Evolutionary conservation across 2,113 vertebrate species (phyloP), one percentile per base, ranked within the genome.

Genomic region (Miniopterus natalensis): DNA sequence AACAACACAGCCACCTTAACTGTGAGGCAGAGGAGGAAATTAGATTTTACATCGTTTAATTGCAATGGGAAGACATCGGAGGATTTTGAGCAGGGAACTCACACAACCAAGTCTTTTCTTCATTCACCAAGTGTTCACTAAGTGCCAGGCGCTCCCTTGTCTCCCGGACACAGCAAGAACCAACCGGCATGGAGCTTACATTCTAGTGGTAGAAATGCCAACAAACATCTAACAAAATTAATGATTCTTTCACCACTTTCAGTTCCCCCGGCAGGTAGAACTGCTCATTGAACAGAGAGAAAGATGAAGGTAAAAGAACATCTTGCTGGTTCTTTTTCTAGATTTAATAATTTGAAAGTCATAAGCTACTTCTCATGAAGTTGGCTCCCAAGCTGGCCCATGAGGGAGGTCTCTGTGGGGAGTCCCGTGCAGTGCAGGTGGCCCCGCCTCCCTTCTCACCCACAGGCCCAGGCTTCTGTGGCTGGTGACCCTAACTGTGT

Each of bases 341-440:
- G 59, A 55, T 91, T 18, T 74, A 74, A 40, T 74, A 6, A 88
- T 20, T 51, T 2, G n/a, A n/a, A 36, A 65, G 79, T 59, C 51
- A 29, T 49, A 29, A 53, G 68, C 59, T 36, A 12, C 47, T 73
- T 73, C 47, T 6, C 61, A 21, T 10, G 20, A 93, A n/a, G n/a
- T 65, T 49, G 66, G 17, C 21, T 80, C 45, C 61, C 51, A 88
- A 36, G 53, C 45, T 65, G 47, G 5, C 23, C 51, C 57, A 10
- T 0, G 17, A 88, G 59, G 47, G 47, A 73, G 31, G 42, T 55
- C 27, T 85, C 81, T 3, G 2, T 6, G 11, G 59, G 51, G 75
- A 25, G 18, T 10, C 13, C 0, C 8, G 0, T 27, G 7, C 3
- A 14, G 3, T 10, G 1, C 17, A 27, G 45, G 18, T 42, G 27